Evolutionary conservation across 2,113 vertebrate species (phyloP), one percentile per base, ranked within the genome.

Genomic region (Ceratotherium simum): DNA sequence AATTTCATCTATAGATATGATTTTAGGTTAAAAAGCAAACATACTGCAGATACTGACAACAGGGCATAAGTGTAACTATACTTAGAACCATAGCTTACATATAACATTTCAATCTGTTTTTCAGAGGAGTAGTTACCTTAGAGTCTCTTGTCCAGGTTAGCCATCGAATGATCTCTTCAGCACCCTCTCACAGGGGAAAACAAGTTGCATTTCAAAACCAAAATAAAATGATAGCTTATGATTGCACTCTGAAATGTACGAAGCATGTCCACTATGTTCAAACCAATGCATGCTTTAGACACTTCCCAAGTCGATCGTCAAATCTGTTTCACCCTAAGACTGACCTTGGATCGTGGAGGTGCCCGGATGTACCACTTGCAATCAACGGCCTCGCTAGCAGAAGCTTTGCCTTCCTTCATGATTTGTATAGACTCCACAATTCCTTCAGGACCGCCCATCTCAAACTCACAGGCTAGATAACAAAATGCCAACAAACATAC

Each of bases 351-450:
- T 97, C 99, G 98, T 2, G 99, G 99, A 60, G 99, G 99, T 42
- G 99, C 99, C 69, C 99, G 99, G 98, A 99, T 99, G 99, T 99
- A 99, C 99, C 99, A 99, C 98, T 99, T 99, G 98, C 99, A 99
- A 98, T 99, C 99, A 86, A 99, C 99, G 18, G 99, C 99, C 98
- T 99, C 99, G 0, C 99, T 98, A 87, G 99, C 99, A 92, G 99
- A 99, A 91, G 99, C 99, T 98, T 99, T 99, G 97, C 99, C 99
- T 72, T 99, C 99, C 98, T 99, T 99, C 97, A 99, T 99, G 98
- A 99, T 99, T 98, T 99, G 99, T 97, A 99, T 96, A 90, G 99
- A 99, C 99, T 99, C 99, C 97, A 99, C 99, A 98, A 99, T 99
- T 95, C 99, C 99, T 99, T 99, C 99, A 31, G 99, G 99, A 96